These are phyloP conservation scores for Dipodomys stephensi DNA, from an alignment of 2,113 vertebrate genomes.

Conservation along the genomic window DNA sequence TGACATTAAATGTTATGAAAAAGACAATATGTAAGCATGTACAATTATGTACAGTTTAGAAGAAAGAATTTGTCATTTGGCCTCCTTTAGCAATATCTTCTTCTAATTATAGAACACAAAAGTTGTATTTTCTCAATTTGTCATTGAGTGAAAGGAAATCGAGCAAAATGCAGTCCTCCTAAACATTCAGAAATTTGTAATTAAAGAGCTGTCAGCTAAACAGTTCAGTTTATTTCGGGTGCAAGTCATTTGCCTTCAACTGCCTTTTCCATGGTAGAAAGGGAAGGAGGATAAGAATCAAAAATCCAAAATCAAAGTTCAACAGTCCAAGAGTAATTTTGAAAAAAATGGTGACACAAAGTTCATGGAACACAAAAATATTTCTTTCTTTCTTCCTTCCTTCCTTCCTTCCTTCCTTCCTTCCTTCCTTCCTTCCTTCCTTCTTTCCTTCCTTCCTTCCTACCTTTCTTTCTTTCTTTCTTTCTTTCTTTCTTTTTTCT, in stretches of 20 bases:
- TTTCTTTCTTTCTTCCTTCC: too few species aligned
- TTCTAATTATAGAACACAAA: slow-evolving; percentile 54
- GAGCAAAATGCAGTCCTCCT: slow-evolving; percentile 49
- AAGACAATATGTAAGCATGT: slow-evolving; percentile 47
- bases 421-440: too few species aligned
- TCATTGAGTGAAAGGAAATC: slow-evolving; percentile 54
- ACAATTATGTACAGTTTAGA: slow-evolving; percentile 35
- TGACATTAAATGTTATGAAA: slow-evolving; percentile 63
- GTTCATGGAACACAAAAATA: slow-evolving; percentile 11
- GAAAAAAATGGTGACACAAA: slow-evolving; percentile 30
- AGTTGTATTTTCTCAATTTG: slow-evolving; percentile 56
- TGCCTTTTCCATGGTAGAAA: slow-evolving; percentile 30
- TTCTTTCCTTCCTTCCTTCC: too few species aligned
- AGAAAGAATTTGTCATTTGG: slow-evolving; percentile 43
- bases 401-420: too few species aligned
- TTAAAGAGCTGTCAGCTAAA: slow-evolving; percentile 59
- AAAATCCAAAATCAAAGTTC: slow-evolving; percentile 32
- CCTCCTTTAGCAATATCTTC: slow-evolving; percentile 26
- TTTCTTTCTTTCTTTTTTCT: too few species aligned
- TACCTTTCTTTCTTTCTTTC: too few species aligned
- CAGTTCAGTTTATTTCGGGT: slow-evolving; percentile 49
- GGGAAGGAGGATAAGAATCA: not conserved
- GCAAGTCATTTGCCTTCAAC: slow-evolving; percentile 69
- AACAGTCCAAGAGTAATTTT: slow-evolving; percentile 42
- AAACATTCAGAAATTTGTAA: slow-evolving; percentile 61